Base-by-base conservation (phyloP, 2,888 invertebrate species). In the Tigriopus californicus region DNA sequence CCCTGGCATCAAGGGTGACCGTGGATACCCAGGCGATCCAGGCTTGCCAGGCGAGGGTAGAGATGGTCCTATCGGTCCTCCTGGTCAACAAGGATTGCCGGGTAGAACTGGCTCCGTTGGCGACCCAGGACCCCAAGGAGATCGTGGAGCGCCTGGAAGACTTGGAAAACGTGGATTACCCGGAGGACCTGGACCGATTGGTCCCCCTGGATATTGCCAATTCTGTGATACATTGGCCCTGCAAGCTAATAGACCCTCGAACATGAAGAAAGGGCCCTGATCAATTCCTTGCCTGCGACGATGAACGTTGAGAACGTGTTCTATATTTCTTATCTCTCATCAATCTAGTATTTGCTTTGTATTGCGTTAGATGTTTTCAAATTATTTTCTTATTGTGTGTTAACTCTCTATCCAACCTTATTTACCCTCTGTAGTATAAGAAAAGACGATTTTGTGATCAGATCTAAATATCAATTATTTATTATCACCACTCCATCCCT, bases 1-100 rank as follows among this genome's bases (percentile, higher is more conserved):
- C 11, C 70, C 72, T 1, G 86, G 85, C 0, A 80, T 81, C 61
- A 83, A 81, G 67, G 87, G 87, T 0, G 83, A 84, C 18, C 72
- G 80, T 64, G 83, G 72, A 15, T 61, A 62, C 60, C 61, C 61
- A 40, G 65, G 65, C 2, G 67, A 69, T 12, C 67, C 68, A 61
- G 72, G 73, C 46, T 68, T 70, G 13, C 64, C 68, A 54, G 71
- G 74, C 46, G 73, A 76, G 0, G 80, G 82, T 67, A 88, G 87
- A 1, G 75, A 78, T 63, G 88, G 88, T 48, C 71, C 65, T 66
- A 49, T 68, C 70, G 84, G 84, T 25, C 76, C 78, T n/a, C 74
- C 79, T 12, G 87, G 87, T 4, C 74, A 76, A 47, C 77, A 79
- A 60, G 79, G 80, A 12, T 70, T 77, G 62, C 33, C 33, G 8